Evolutionary conservation across 2,888 invertebrate genomes (phyloP).

Genomic region (Pyrochroa serraticornis): DNA sequence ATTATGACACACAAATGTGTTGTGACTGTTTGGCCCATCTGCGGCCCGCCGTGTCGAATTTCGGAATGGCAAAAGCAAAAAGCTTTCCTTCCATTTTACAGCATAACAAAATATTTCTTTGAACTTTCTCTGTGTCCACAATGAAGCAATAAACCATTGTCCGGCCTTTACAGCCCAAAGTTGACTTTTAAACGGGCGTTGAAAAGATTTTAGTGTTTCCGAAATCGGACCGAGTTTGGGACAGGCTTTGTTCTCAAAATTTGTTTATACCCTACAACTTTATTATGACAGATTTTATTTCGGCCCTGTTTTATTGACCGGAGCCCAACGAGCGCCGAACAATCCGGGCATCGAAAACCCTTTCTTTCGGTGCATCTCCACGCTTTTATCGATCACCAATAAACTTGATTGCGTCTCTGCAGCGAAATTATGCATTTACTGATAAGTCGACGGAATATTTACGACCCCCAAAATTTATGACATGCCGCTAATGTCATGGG

Average conservation of each 20-base stretch:
- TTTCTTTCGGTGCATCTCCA: slow-evolving; percentile 3
- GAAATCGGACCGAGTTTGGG: slow-evolving; percentile 34
- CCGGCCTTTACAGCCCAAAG: slow-evolving; percentile 33
- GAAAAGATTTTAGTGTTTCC: slow-evolving; percentile 43
- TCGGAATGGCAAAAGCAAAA: slow-evolving; percentile 14
- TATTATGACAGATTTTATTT: slow-evolving; percentile 41
- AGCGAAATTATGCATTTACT: slow-evolving; percentile 1
- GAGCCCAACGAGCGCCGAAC: slow-evolving; percentile 2
- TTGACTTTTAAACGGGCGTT: slow-evolving; percentile 37
- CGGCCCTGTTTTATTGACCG: slow-evolving; percentile 32
- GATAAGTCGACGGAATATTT: background rate
- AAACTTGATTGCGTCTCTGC: background rate
- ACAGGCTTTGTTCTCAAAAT: slow-evolving; percentile 39
- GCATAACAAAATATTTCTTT: slow-evolving; percentile 36
- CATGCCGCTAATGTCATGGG: too few species aligned
- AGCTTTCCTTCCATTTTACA: slow-evolving; percentile 22
- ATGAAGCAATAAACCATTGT: slow-evolving; percentile 41
- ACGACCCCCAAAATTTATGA: too few species aligned
- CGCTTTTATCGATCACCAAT: too few species aligned
- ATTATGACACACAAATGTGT: slow-evolving; percentile 22
- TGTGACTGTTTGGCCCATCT: slow-evolving; percentile 25
- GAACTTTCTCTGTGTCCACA: slow-evolving; percentile 40
- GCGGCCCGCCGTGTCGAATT: slow-evolving; percentile 25
- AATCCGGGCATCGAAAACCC: slow-evolving; percentile 2
- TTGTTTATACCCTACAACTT: slow-evolving; percentile 41